Base-by-base conservation (phyloP, 2,797 vertebrate genomes). In the Tokudaia tokunoshimensis region DNA sequence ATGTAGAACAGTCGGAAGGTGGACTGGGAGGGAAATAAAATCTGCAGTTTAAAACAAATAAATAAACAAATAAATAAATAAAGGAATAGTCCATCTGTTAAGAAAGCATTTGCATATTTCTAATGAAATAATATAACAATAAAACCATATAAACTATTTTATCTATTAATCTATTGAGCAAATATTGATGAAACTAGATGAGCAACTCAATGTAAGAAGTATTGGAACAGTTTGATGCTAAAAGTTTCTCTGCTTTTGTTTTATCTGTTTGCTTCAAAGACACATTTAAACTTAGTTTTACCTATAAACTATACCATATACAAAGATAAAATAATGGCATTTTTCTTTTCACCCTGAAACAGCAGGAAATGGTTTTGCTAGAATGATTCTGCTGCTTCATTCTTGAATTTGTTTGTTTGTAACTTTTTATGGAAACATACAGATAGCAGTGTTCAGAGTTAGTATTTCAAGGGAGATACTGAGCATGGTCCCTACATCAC, bases 71-170 rank as follows among this genome's bases (percentile, higher is more conserved):
- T 61, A 61, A 61, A 61, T 59, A 5, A 61, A 55, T 93, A 44
- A 91, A 89, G 13, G 14, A 82, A 82, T 72, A 59, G 29, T 91
- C n/a, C 26, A 72, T 70, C 50, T 82, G 0, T 80, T 83, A 91
- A 93, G n/a, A 82, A 91, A 94, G 11, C 80, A 52, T 34, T 74
- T 61, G 44, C 41, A 55, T 74, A 75, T 63, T 47, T 52, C 83
- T 11, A 95, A 44, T 83, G 3, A 86, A 93, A 89, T 78, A 93
- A 90, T 84, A 70, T 74, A 59, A n/a, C 70, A 94, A 87, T 44
- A 29, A 75, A 65, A 79, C 34, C 80, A 82, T 87, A 86, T 72
- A 10, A 78, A 84, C 87, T 92, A 76, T 89, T 72, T 93, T 95
- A 91, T 31, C 65, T n/a, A 94, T 37, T 89, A 67, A 57, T 67